These are phyloP conservation scores for Acanthopleura granulata DNA, from an alignment of 2,888 invertebrate genomes.

Conservation along the genomic window DNA sequence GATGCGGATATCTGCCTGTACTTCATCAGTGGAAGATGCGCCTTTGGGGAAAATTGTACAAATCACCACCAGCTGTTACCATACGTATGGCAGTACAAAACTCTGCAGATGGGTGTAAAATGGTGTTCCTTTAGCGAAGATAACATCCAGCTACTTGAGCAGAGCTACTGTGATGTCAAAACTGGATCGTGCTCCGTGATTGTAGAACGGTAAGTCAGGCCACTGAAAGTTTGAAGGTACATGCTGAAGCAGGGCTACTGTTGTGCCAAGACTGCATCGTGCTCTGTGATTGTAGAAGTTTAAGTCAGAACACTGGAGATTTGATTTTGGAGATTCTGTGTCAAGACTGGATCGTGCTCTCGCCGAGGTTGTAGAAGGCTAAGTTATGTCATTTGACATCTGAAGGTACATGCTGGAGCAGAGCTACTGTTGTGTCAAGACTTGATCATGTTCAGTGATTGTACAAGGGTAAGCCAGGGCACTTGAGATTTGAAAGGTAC, in stretches of 20 bases:
- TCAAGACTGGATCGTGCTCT: background rate
- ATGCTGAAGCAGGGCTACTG: background rate
- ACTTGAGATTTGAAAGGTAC: too few relatives aligned
- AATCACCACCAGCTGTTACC: background rate
- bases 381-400: too few relatives aligned
- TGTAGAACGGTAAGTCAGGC: background rate
- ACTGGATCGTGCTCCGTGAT: background rate
- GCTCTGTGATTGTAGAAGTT: background rate
- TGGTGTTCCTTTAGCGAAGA: background rate
- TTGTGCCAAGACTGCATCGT: background rate
- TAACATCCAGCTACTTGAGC: background rate
- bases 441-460: too few relatives aligned
- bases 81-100: background rate
- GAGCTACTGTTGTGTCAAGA: too few relatives aligned
- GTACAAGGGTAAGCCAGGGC: too few relatives aligned
- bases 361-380: constrained; percentile 1
- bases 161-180: background rate
- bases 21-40: background rate
- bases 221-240: too few relatives aligned
- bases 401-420: too few relatives aligned
- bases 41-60: background rate
- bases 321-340: background rate
- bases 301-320: background rate
- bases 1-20: background rate
- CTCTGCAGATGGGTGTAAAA: background rate